These are phyloP conservation scores for Nyctibius bracteatus DNA, from an alignment of 2,113 vertebrate genomes.

Conservation along the genomic window DNA sequence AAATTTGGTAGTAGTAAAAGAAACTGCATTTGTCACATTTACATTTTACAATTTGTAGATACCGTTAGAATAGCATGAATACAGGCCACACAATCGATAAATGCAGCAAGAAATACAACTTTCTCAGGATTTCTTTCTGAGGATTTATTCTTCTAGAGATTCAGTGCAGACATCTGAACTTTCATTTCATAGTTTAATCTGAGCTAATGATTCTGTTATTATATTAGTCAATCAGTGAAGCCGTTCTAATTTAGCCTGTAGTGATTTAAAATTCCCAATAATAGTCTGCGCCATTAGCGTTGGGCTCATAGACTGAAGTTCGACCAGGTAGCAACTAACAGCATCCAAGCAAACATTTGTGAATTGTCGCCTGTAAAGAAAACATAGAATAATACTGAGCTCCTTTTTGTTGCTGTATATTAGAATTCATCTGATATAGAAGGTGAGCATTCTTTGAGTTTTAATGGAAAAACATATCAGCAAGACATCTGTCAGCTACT, in stretches of 20 bases:
- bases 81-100: background rate
- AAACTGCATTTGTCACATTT: constrained; percentile 29
- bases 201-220: background rate
- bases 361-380: constrained; percentile 82
- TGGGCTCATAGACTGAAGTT: constrained; percentile 92
- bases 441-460: background rate
- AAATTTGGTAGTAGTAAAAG: constrained; percentile 22
- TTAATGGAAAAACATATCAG: background rate
- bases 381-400: background rate
- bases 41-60: constrained; percentile 43
- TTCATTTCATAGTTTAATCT: constrained; percentile 36
- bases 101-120: background rate
- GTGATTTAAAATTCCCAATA: constrained; percentile 90
- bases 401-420: background rate
- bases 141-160: background rate
- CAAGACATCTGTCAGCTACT: background rate
- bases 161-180: background rate
- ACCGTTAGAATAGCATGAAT: constrained; percentile 2
- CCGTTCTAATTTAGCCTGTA: constrained; percentile 93
- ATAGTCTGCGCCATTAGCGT: constrained; percentile 82
- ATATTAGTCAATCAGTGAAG: constrained; percentile 77
- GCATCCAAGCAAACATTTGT: constrained; percentile 93
- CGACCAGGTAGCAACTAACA: constrained; percentile 93
- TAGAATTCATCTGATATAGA: background rate
- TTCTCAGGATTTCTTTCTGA: background rate